A percentile compares a stretch with the other conserved stretches of the same genome.
Evolutionary conservation across 1,140 invertebrate genomes (phyloP).

Genomic region (Papilio glaucus): DNA sequence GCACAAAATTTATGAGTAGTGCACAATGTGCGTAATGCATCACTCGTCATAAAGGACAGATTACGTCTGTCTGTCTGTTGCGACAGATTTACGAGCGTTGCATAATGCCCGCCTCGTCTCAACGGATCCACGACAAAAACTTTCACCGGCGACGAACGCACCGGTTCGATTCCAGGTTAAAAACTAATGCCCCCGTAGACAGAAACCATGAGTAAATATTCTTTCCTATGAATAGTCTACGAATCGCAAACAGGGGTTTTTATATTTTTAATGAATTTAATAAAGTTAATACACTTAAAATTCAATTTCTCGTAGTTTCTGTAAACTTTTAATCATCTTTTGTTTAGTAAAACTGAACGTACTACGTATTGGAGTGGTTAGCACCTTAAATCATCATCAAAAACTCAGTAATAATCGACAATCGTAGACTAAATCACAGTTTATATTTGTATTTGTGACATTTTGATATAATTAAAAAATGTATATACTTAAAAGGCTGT

Average conservation of each 20-base stretch:
- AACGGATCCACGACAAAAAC: slow-evolving; percentile 37
- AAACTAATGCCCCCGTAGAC: background rate
- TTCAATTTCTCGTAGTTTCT: no score
- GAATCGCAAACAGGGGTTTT: background rate
- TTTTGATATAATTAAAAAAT: no score
- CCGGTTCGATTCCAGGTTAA: background rate
- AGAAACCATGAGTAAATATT: background rate
- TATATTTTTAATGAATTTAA: no score
- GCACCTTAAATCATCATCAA: no score
- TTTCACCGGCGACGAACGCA: slow-evolving; percentile 3
- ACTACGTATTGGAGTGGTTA: no score
- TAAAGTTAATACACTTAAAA: no score
- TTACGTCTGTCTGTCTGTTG: slow-evolving; percentile 59
- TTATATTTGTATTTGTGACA: no score
- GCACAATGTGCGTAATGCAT: slow-evolving; percentile 71
- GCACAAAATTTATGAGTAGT: slow-evolving; percentile 59
- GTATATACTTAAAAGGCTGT: no score
- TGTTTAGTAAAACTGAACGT: no score
- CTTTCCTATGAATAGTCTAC: background rate
- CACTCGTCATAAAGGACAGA: slow-evolving; percentile 77
- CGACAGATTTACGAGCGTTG: slow-evolving; percentile 71
- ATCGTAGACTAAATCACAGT: no score
- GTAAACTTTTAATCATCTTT: no score
- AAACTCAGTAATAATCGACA: no score
- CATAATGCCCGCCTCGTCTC: slow-evolving; percentile 58